These are phyloP conservation scores for Spodoptera frugiperda DNA, from an alignment of 1,140 invertebrate genomes.

Conservation along the genomic window DNA sequence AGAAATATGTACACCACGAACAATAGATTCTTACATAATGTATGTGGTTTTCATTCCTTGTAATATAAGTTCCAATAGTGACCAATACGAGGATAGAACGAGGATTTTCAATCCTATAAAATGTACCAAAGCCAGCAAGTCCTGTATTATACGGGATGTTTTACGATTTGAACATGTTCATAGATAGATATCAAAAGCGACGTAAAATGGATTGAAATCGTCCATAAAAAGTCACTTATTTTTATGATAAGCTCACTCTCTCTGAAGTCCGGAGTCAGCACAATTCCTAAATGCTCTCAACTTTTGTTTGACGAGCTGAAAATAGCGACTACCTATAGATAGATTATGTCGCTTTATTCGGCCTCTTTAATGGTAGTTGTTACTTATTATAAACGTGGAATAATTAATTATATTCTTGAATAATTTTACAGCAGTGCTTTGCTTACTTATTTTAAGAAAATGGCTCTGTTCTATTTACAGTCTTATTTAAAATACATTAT, in stretches of 20 bases:
- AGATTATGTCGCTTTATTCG: background rate
- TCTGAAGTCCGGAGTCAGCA: conserved; percentile 20
- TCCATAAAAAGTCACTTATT: conserved; percentile 45
- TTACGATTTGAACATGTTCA: conserved; percentile 43
- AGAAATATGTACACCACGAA: background rate
- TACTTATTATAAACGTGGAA: too few species aligned
- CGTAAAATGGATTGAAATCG: conserved; percentile 44
- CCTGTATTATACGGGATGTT: conserved; percentile 12
- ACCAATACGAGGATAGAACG: background rate
- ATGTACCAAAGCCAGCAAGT: background rate
- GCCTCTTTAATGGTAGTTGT: too few species aligned
- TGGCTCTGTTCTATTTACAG: too few species aligned
- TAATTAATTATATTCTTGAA: too few species aligned
- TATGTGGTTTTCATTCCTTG: background rate
- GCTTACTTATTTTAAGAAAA: too few species aligned
- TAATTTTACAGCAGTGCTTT: too few species aligned
- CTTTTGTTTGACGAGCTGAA: conserved; percentile 5
- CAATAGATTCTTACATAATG: background rate
- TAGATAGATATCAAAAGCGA: conserved; percentile 35
- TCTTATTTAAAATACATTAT: too few species aligned
- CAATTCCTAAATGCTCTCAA: background rate
- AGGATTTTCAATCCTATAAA: background rate
- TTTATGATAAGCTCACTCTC: conserved; percentile 23
- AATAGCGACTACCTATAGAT: too few species aligned
- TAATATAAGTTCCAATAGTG: background rate